Conservation (phyloP, 1,140 invertebrate genomes). For the Nautilus pompilius region DNA sequence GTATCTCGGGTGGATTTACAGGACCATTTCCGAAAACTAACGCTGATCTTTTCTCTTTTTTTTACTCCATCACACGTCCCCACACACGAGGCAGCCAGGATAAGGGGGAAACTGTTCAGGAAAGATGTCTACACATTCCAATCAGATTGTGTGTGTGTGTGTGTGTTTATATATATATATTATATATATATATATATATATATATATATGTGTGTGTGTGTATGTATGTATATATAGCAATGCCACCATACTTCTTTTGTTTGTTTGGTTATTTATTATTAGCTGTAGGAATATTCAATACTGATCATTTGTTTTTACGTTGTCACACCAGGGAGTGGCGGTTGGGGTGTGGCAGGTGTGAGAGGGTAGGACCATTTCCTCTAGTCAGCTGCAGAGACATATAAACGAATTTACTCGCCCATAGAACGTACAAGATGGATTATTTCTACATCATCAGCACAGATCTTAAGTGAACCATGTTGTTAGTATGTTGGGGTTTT, state of each 20-base stretch:
- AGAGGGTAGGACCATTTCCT: no score
- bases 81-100: neutral
- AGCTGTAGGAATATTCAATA: no score
- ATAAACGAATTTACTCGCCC: no score
- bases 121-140: neutral
- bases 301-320: no score
- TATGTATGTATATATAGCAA: neutral
- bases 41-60: neutral
- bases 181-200: neutral
- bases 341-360: no score
- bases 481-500: no score
- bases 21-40: constrained; percentile 39
- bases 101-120: neutral
- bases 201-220: neutral
- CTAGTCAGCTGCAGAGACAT: no score
- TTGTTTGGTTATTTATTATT: neutral
- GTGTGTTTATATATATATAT: neutral
- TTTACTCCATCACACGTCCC: neutral
- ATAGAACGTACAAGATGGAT: no score
- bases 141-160: neutral
- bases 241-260: neutral
- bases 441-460: no score
- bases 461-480: no score
- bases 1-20: constrained; percentile 80
- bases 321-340: no score